These are phyloP conservation scores for Rhagonycha fulva DNA, from an alignment of 2,888 invertebrate species.

Conservation along the genomic window DNA sequence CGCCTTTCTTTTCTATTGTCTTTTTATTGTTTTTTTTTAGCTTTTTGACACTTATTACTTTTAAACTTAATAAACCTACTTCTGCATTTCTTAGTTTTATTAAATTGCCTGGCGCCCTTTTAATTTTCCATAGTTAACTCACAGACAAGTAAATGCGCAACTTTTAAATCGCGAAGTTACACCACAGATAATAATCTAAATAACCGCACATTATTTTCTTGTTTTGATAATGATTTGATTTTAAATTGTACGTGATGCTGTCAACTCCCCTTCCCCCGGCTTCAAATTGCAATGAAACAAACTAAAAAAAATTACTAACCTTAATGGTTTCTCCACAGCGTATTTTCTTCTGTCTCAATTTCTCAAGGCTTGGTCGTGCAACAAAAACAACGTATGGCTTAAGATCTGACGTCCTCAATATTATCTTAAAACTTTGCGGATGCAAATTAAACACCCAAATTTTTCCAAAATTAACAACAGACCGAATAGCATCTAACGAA, in stretches of 20 bases:
- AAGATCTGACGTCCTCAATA: constrained; percentile 88
- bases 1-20: too few species aligned
- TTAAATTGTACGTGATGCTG: neutral
- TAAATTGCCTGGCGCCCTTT: too few species aligned
- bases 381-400: constrained; percentile 98
- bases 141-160: too few species aligned
- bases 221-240: too few species aligned
- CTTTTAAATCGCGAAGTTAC: too few species aligned
- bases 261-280: neutral
- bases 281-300: neutral
- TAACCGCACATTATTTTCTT: too few species aligned
- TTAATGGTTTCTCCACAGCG: constrained; percentile 88
- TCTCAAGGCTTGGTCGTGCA: constrained; percentile 94
- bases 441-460: constrained; percentile 97
- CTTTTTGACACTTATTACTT: too few species aligned
- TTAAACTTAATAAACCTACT: too few species aligned
- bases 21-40: too few species aligned
- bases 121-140: too few species aligned
- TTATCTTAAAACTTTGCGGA: constrained; percentile 93
- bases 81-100: too few species aligned
- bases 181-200: too few species aligned
- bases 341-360: constrained; percentile 88
- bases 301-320: constrained; percentile 56
- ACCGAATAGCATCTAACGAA: constrained; percentile 90
- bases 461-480: constrained; percentile 93